Percentiles rank a stretch among this genome's conserved stretches.
Evolutionary conservation across 2,888 invertebrate species (phyloP).

Genomic region (Macrophya alboannulata): DNA sequence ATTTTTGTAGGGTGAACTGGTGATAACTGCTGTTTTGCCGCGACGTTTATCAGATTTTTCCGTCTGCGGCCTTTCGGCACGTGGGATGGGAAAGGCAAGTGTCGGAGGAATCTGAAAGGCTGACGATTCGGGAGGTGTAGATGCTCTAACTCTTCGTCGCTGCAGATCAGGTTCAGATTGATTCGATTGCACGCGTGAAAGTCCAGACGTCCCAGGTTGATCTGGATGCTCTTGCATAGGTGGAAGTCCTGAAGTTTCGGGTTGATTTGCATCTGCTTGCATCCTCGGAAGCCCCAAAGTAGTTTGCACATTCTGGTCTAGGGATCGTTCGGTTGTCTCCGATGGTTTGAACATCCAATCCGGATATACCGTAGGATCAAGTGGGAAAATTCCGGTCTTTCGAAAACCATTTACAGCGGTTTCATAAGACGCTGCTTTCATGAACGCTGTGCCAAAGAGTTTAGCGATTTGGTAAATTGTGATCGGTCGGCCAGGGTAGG

Average conservation of each 20-base stretch:
- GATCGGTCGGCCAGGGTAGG: conserved; percentile 68
- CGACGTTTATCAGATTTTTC: conserved; percentile 34
- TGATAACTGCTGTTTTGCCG: conserved; percentile 34
- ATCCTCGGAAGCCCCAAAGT: conserved; percentile 3
- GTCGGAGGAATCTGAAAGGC: conserved; percentile 22
- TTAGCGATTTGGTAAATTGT: conserved; percentile 66
- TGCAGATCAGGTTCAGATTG: conserved; percentile 21
- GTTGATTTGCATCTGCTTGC: conserved; percentile 7
- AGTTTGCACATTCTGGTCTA: conserved; percentile 1
- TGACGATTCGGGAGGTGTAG: conserved; percentile 16
- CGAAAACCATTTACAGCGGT: conserved; percentile 69
- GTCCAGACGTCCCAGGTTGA: conserved; percentile 24
- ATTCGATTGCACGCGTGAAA: conserved; percentile 6
- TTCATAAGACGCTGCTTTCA: conserved; percentile 64
- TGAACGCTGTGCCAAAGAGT: conserved; percentile 67
- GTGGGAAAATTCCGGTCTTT: conserved; percentile 42
- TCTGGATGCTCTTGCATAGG: conserved; percentile 8
- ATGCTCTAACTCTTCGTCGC: not conserved
- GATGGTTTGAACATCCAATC: conserved; percentile 59
- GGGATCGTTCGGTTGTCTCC: conserved; percentile 58
- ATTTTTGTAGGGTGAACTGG: conserved; percentile 30
- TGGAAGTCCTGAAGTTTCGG: not conserved
- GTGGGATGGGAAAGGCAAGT: not conserved
- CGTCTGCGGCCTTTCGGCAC: conserved; percentile 15
- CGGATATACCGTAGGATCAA: conserved; percentile 58